Evolutionary conservation across 2,888 invertebrate species (phyloP).

Genomic region (Amiota communis): DNA sequence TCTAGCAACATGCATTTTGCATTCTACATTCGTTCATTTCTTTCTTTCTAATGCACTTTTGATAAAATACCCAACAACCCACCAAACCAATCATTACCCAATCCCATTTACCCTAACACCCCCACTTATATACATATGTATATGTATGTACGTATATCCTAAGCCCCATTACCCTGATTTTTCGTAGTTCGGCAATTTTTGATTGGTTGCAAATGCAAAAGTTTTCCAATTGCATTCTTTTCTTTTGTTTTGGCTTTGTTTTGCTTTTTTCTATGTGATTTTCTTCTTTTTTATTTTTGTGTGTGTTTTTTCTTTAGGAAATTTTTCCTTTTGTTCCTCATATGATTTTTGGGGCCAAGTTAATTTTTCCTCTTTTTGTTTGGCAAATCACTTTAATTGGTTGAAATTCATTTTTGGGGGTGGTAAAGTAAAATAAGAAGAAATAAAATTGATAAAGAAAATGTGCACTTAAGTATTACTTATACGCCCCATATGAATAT

Average conservation of each 20-base stretch:
- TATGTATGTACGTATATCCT: too few species aligned
- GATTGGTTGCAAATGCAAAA: conserved; percentile 57
- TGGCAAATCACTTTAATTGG: conserved; percentile 23
- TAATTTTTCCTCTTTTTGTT: conserved; percentile 30
- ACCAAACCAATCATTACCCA: too few species aligned
- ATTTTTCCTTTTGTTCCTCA: neutral
- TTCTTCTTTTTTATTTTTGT: conserved; percentile 2
- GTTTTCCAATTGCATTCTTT: conserved; percentile 61
- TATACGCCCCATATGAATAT: conserved; percentile 1
- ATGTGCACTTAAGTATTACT: neutral
- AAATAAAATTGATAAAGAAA: conserved; percentile 40
- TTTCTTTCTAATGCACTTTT: conserved; percentile 65
- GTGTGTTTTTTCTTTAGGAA: conserved; percentile 27
- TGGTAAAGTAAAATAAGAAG: conserved; percentile 28
- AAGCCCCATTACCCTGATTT: conserved; percentile 17
- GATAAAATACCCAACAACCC: too few species aligned
- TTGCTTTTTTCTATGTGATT: too few species aligned
- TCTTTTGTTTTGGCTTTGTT: conserved; percentile 12
- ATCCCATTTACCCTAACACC: too few species aligned
- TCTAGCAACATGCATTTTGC: conserved; percentile 8
- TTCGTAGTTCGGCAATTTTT: conserved; percentile 63
- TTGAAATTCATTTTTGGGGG: conserved; percentile 7
- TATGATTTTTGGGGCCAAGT: conserved; percentile 21
- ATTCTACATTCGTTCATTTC: conserved; percentile 36
- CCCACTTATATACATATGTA: too few species aligned